Evolutionary conservation across 2,797 vertebrate genomes (phyloP), one percentile per base, ranked within the genome.

Genomic region (Channallabes apus): DNA sequence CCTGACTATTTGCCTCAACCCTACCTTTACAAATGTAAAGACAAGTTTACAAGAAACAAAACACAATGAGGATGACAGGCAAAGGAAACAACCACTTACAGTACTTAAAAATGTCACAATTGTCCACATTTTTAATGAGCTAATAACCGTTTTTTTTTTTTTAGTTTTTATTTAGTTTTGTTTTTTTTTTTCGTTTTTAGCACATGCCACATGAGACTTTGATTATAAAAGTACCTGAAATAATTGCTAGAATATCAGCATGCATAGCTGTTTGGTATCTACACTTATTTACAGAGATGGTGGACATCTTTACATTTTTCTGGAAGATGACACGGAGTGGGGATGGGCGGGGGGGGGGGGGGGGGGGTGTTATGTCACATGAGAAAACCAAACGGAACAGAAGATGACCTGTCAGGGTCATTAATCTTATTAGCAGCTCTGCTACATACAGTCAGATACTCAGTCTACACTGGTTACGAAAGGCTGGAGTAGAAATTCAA

Each of bases 151-250:
- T 87, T 92, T 85, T 93, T 93, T 91, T 92, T 89, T 85, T 91
- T 89, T 93, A 90, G 86, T 92, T 90, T 87, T 89, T 92, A 75
- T 87, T 54, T 86, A 83, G 91, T 92, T 94, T 92, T 94, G 83
- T 87, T 81, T 87, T 91, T 87, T 89, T 92, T 76, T 86, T 59
- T 87, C 85, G 91, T 92, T 94, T 92, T 94, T 85, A 92, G 90
- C 92, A 96, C 97, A 98, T 99, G 98, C 97, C 96, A 93, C 90
- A 94, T 94, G 94, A 94, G 94, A 94, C 91, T 85, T 92, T 92
- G 95, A 96, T 98, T 98, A 98, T 97, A 99, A 98, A 99, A 98
- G 97, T 97, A 97, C 97, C 97, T 98, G 97, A 98, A 98, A 95
- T 94, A 94, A 98, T 96, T 94, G 95, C 96, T 96, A 97, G 95